Evolutionary conservation across 2,888 invertebrate genomes (phyloP).

Genomic region (Apeira syringaria): DNA sequence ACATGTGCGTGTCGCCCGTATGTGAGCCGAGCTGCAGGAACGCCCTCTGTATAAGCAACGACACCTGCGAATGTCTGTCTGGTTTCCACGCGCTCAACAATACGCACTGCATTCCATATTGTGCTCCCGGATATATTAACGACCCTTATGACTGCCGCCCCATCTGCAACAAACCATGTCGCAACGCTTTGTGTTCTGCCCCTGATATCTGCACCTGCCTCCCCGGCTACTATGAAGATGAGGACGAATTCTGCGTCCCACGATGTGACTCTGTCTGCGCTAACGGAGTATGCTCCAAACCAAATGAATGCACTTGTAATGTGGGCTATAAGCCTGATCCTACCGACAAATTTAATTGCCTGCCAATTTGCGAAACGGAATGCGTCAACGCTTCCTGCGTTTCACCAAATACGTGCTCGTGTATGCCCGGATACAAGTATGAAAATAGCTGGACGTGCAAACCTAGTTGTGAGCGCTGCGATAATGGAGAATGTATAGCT

Average conservation of each 20-base stretch:
- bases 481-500: constrained; percentile 45
- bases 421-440: constrained; percentile 36
- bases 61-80: constrained; percentile 37
- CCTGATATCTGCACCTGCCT: constrained; percentile 35
- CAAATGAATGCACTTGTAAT: constrained; percentile 50
- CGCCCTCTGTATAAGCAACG: constrained; percentile 37
- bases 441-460: constrained; percentile 39
- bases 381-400: constrained; percentile 45
- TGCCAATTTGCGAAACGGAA: constrained; percentile 36
- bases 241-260: constrained; percentile 34
- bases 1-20: constrained; percentile 41
- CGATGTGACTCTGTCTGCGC: constrained; percentile 39
- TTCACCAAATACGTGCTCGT: constrained; percentile 42
- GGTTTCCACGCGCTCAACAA: constrained; percentile 26
- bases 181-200: constrained; percentile 65
- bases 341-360: constrained; percentile 30
- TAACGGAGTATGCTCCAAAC: constrained; percentile 52
- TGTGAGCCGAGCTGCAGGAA: constrained; percentile 67
- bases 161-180: constrained; percentile 58
- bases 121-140: constrained; percentile 19
- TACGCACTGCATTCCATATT: constrained; percentile 22
- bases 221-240: constrained; percentile 23
- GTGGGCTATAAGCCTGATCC: constrained; percentile 27
- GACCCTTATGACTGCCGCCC: constrained; percentile 53
- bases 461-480: constrained; percentile 43